Percentiles rank a stretch among this genome's conserved stretches.
phyloP scores from a whole-genome alignment of 2,113 vertebrate genomes.

The Colinus virginianus region DNA sequence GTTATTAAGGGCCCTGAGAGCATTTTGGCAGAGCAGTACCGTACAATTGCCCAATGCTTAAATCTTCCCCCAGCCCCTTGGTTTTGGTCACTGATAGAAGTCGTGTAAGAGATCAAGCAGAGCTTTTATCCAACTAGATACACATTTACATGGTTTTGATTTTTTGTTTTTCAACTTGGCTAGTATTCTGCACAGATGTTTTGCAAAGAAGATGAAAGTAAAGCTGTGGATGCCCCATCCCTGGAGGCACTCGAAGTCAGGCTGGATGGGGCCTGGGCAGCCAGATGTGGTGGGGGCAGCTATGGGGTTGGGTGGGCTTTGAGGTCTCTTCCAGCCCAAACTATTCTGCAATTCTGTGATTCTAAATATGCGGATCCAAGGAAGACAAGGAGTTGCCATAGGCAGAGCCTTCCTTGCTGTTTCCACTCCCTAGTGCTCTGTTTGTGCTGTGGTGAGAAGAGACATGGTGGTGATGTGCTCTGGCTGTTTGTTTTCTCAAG shows the following conservation, averaged over 20 bases:
- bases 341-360: no score
- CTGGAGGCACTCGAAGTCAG: no score
- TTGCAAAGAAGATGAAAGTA: not conserved
- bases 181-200: not conserved
- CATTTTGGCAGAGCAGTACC: not conserved
- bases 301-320: no score
- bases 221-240: no score
- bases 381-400: not conserved
- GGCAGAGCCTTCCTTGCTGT: fast-evolving
- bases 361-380: not conserved
- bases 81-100: not conserved
- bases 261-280: no score
- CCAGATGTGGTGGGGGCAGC: no score
- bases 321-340: no score
- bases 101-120: not conserved
- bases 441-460: not conserved
- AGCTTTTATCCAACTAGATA: not conserved
- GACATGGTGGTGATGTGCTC: not conserved
- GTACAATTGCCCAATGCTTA: not conserved
- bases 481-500: not conserved
- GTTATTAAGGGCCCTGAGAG: not conserved
- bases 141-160: not conserved
- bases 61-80: fast-evolving
- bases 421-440: not conserved
- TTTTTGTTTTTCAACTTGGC: not conserved